Base-by-base conservation (phyloP, 2,113 vertebrate genomes). In the Zingel zingel region DNA sequence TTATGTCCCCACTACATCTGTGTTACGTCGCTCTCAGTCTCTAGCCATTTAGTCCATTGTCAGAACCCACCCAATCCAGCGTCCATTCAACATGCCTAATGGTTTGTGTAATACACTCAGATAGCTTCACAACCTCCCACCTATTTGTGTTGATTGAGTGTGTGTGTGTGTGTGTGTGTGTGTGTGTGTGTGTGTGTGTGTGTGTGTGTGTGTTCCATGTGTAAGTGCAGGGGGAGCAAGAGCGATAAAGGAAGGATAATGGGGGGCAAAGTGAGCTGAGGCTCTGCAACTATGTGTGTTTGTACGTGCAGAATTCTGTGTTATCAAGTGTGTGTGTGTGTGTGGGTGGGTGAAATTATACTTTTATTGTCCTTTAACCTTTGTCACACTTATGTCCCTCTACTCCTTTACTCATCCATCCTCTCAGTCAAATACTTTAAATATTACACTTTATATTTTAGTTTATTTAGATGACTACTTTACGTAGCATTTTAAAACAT, bases 81-180 rank as follows among this genome's bases (percentile, higher is more conserved):
- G 19, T 84, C 76, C 88, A 90, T 92, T 92, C 91, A 89, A 86
- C 86, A 75, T 47, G 82, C 81, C 81, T 93, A 94, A 94, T 94
- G 93, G 89, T 91, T 77, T 93, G 92, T 93, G 91, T 94, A 93
- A 94, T 90, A 87, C 87, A 86, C 91, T 92, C 82, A 84, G 88
- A 92, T 87, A 82, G 89, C 77, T 88, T 82, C 84, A 84, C 82
- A 80, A 77, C 86, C 89, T 81, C 90, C 88, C 89, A 91, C 89
- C 82, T 89, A 82, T 87, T 91, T 90, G 74, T 88, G 75, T 74
- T 82, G 69, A 85, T 86, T 78, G 68, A 36, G 68, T 54, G 59
- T 79, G 56, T 79, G 43, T 79, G 66, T 54, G 56, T 73, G 78
- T 73, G 73, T 76, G 70, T 66, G 65, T 77, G 36, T 39, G 23